Evolutionary conservation across 2,888 invertebrate genomes (phyloP).

Genomic region (Drosophila siamana): DNA sequence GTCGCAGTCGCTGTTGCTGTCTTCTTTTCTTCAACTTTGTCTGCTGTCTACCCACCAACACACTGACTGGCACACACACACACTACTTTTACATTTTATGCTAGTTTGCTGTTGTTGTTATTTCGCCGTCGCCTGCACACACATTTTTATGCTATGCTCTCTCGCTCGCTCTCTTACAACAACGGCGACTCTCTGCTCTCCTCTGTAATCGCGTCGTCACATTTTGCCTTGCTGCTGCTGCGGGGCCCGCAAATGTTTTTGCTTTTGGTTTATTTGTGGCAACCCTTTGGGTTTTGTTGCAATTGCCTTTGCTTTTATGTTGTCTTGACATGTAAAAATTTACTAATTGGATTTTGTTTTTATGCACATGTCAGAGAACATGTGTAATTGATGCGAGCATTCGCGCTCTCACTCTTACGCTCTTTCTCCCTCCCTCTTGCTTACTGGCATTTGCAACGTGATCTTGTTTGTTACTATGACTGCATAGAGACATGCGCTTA

Average conservation of each 20-base stretch:
- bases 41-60: slow-evolving; percentile 62
- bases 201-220: slow-evolving; percentile 38
- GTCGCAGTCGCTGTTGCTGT: slow-evolving; percentile 56
- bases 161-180: slow-evolving; percentile 11
- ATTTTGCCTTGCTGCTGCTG: slow-evolving; percentile 39
- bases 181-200: slow-evolving; percentile 12
- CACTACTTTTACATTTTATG: slow-evolving; percentile 53
- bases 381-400: slow-evolving; percentile 49
- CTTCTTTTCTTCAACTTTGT: slow-evolving; percentile 71
- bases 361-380: slow-evolving; percentile 50
- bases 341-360: slow-evolving; percentile 63
- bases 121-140: slow-evolving; percentile 63
- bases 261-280: slow-evolving; percentile 65
- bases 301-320: slow-evolving; percentile 63
- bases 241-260: slow-evolving; percentile 65
- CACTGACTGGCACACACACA: slow-evolving; percentile 26
- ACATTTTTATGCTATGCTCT: slow-evolving; percentile 57
- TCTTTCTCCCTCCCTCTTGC: slow-evolving; percentile 29
- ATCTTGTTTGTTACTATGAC: slow-evolving; percentile 30
- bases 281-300: slow-evolving; percentile 67
- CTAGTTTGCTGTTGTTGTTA: slow-evolving; percentile 51
- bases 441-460: slow-evolving; percentile 47
- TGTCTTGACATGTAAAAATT: slow-evolving; percentile 59
- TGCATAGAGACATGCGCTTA: slow-evolving; percentile 6
- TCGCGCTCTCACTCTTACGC: slow-evolving; percentile 27